These are phyloP conservation scores for Pachymerium ferrugineum DNA, from an alignment of 2,888 invertebrate species.

Conservation along the genomic window DNA sequence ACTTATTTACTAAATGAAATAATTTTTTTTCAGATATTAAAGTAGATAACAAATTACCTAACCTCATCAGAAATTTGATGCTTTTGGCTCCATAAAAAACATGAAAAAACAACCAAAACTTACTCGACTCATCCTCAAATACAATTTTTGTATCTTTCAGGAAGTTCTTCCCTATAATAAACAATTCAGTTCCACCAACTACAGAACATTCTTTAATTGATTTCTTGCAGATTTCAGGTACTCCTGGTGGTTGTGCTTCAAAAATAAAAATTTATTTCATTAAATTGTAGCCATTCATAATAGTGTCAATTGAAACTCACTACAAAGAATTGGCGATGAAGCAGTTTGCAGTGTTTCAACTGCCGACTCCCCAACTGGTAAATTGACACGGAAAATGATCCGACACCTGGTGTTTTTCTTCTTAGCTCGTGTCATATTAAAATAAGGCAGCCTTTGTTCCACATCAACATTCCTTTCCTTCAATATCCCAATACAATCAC, in stretches of 20 bases:
- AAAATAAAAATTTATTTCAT: slow-evolving; percentile 34
- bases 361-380: slow-evolving; percentile 69
- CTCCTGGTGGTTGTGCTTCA: slow-evolving; percentile 82
- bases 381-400: slow-evolving; percentile 84
- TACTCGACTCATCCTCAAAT: neutral
- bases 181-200: slow-evolving; percentile 73
- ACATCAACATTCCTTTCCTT: slow-evolving; percentile 94
- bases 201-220: slow-evolving; percentile 73
- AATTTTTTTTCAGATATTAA: no score
- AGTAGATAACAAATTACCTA: no score
- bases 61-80: no score
- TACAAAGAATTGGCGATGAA: slow-evolving; percentile 86
- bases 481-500: slow-evolving; percentile 95
- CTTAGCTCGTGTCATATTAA: slow-evolving; percentile 53
- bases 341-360: slow-evolving; percentile 79
- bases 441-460: slow-evolving; percentile 65
- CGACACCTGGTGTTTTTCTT: slow-evolving; percentile 93
- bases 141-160: slow-evolving; percentile 67
- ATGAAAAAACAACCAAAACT: no score
- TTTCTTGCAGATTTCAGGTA: slow-evolving; percentile 86
- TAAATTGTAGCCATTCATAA: neutral
- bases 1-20: no score
- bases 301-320: slow-evolving; percentile 56
- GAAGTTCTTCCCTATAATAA: slow-evolving; percentile 86
- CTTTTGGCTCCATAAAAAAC: no score